Evolutionary conservation across 2,797 vertebrate species (phyloP).

Genomic region (Choloepus didactylus): DNA sequence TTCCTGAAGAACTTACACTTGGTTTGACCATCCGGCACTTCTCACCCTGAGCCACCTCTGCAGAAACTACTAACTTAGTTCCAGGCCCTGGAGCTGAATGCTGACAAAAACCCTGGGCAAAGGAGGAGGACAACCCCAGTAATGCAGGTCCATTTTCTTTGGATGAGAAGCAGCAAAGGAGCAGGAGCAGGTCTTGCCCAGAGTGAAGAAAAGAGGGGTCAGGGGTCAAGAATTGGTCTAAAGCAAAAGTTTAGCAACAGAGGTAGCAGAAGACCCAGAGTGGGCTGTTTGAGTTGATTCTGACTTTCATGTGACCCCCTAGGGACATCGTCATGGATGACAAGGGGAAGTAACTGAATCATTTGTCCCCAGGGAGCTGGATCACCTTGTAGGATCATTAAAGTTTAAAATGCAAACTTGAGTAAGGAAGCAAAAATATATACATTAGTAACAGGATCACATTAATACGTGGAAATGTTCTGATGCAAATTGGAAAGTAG

Average conservation of each 20-base stretch:
- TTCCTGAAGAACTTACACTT: not conserved
- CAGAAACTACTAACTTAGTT: not conserved
- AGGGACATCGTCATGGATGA: not conserved
- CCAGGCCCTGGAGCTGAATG: not conserved
- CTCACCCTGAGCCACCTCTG: not conserved
- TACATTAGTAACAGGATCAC: slow-evolving; percentile 56
- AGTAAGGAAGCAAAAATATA: slow-evolving; percentile 68
- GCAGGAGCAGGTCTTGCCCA: not conserved
- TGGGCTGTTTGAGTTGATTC: not conserved
- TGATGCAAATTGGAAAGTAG: slow-evolving; percentile 67
- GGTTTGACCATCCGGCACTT: not conserved
- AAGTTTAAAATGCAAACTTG: slow-evolving; percentile 65
- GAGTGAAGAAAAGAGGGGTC: not conserved
- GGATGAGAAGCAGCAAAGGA: not conserved
- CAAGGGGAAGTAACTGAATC: not conserved
- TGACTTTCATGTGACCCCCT: not conserved
- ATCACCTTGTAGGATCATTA: slow-evolving; percentile 52
- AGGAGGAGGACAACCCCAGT: not conserved
- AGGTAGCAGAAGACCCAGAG: not conserved
- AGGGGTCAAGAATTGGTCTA: not conserved
- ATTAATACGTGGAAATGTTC: slow-evolving; percentile 72
- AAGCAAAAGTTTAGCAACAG: not conserved
- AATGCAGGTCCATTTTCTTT: not conserved
- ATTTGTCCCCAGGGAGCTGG: not conserved
- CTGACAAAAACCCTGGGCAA: not conserved